Evolutionary conservation across 2,113 vertebrate genomes (phyloP).

Genomic region (Aptenodytes patagonicus): DNA sequence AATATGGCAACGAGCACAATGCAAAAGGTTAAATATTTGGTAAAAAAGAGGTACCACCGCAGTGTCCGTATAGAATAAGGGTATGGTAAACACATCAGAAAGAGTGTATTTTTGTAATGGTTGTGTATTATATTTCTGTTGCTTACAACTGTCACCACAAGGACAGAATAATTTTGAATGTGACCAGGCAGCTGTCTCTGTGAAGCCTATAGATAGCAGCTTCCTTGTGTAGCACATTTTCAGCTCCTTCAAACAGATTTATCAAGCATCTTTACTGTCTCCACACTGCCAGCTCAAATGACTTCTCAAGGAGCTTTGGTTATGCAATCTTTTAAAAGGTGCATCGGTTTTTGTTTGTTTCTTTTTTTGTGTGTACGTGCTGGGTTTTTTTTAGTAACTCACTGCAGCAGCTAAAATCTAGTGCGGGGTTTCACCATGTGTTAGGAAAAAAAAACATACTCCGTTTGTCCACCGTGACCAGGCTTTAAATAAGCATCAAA

Average conservation of each 20-base stretch:
- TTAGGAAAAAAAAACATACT: not conserved
- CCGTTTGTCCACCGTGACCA: not conserved
- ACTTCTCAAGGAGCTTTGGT: conserved; percentile 55
- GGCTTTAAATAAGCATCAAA: conserved; percentile 35
- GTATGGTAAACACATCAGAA: not conserved
- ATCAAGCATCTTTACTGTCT: conserved; percentile 53
- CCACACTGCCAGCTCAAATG: conserved; percentile 56
- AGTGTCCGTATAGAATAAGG: not conserved
- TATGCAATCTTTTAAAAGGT: conserved; percentile 49
- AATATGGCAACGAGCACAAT: not conserved
- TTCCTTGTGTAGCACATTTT: conserved; percentile 51
- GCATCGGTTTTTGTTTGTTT: conserved; percentile 20
- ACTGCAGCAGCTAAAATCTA: conserved; percentile 42
- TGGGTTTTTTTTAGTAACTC: conserved; percentile 17
- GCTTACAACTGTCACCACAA: conserved; percentile 42
- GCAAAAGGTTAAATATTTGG: not conserved
- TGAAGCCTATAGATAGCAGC: conserved; percentile 57
- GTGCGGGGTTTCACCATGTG: conserved; percentile 4
- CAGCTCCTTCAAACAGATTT: conserved; percentile 60
- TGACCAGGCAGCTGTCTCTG: conserved; percentile 48
- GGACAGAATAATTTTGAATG: conserved; percentile 18
- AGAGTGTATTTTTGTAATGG: not conserved
- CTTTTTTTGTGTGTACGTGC: not conserved
- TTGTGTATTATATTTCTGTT: conserved; percentile 1
- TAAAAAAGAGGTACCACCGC: not conserved